Evolutionary conservation across 2,797 vertebrate genomes (phyloP), one percentile per base, ranked within the genome.

Genomic region (Florisuga fusca): DNA sequence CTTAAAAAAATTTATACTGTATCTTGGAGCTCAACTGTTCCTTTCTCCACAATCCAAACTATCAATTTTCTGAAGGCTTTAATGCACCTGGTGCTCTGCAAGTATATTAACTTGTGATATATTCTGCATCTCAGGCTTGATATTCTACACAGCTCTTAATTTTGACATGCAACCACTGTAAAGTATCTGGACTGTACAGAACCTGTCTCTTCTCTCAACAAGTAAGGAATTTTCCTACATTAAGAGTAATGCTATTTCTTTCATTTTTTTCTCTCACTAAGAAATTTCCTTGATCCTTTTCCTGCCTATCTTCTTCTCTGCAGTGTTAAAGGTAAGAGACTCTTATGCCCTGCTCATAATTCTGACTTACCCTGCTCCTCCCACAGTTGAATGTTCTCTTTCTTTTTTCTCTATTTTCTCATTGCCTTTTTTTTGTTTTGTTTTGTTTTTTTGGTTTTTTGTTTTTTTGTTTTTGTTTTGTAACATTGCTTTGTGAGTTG

Each of bases 371-470:
- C 12, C 31, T 20, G 15, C 10, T 69, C 7, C 8, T 27, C 15
- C 29, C 38, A 51, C 0, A 0, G 11, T 41, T 41, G 38, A 41
- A 41, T 6, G 38, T 41, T 23, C 21, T 23, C 9, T 48, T 48
- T 48, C 21, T 23, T 22, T 48, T 53, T 27, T 27, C 15, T 27
- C 9, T 27, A 8, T 26, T 22, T 48, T 48, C 12, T 22, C 22
- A 9, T 48, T 48, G 11, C 10, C 6, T 12, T 1, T 43, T 16
- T 13, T 12, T 38, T 38, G 38, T 10, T 38, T 38, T 10, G 38
- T 38, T 38, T 12, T 10, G 38, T 38, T 38, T 11, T 38, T 38
- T 38, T 38, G 38, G 38, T 38, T 41, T 12, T 78, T 90, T 78
- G 23, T 84, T 87, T 43, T 38, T 79, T 12, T 61, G 2, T 33